Conservation (phyloP, 2,888 invertebrate genomes). For the Xiphydria camelus region DNA sequence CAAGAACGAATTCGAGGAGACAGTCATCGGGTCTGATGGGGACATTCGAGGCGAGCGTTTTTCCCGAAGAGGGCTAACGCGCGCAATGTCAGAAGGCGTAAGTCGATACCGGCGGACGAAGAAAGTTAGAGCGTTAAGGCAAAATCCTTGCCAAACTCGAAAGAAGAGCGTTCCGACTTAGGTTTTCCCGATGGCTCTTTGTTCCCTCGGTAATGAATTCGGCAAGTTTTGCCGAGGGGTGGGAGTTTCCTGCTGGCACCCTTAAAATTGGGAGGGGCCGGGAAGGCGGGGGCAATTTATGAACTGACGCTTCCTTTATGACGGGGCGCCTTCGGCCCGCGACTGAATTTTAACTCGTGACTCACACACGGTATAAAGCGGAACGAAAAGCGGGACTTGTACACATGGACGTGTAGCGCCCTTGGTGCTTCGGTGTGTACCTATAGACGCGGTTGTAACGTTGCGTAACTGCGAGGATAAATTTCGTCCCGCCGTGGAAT, state of each 20-base stretch:
- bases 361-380: slow-evolving; percentile 29
- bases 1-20: too few relatives aligned
- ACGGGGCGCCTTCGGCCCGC: slow-evolving; percentile 44
- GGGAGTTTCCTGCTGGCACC: slow-evolving; percentile 55
- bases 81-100: too few relatives aligned
- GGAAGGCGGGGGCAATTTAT: slow-evolving; percentile 45
- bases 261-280: slow-evolving; percentile 46
- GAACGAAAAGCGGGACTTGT: not conserved
- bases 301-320: slow-evolving; percentile 55
- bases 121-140: too few relatives aligned
- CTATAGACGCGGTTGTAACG: too few relatives aligned
- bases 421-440: too few relatives aligned
- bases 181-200: slow-evolving; percentile 45
- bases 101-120: too few relatives aligned
- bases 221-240: slow-evolving; percentile 55
- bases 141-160: slow-evolving; percentile 17
- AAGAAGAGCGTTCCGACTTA: slow-evolving; percentile 40
- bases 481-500: too few relatives aligned
- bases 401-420: too few relatives aligned
- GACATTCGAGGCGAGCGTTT: too few relatives aligned
- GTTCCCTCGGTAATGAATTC: slow-evolving; percentile 54
- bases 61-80: too few relatives aligned
- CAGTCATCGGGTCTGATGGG: too few relatives aligned
- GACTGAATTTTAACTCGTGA: slow-evolving; percentile 54
- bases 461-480: too few relatives aligned